A percentile compares a stretch with the other conserved stretches of the same genome.
phyloP scores from a whole-genome alignment of 1,140 invertebrate genomes.

The Phocides pigmalion region DNA sequence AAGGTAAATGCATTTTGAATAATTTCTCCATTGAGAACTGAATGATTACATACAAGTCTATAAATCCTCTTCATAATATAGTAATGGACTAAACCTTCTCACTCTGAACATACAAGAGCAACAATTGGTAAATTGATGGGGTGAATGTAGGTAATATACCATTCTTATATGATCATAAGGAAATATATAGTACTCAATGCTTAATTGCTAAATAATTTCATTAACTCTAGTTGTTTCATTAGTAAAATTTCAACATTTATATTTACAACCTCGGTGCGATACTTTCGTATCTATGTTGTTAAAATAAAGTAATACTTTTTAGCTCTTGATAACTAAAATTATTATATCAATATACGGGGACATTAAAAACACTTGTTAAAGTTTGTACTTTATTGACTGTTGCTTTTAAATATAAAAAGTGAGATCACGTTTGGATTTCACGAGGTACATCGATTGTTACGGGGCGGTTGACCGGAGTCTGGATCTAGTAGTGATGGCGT shows the following conservation, averaged over 20 bases:
- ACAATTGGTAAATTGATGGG: too few relatives aligned
- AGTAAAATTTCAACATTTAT: not conserved
- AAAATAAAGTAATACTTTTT: constrained; percentile 17
- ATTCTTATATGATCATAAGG: too few relatives aligned
- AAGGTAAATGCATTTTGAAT: too few relatives aligned
- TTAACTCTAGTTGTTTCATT: not conserved
- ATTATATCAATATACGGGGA: not conserved
- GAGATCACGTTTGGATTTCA: constrained; percentile 27
- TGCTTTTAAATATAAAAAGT: constrained; percentile 13
- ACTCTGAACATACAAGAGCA: too few relatives aligned
- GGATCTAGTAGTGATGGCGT: constrained; percentile 55
- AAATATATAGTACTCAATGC: too few relatives aligned
- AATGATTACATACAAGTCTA: too few relatives aligned
- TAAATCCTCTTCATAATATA: too few relatives aligned
- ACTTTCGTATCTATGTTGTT: constrained; percentile 9
- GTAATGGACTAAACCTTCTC: too few relatives aligned
- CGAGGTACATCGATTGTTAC: constrained; percentile 24
- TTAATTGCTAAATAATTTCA: not conserved
- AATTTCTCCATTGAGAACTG: too few relatives aligned
- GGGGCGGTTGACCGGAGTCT: constrained; percentile 23
- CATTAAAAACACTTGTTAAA: constrained; percentile 18
- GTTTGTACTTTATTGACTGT: constrained; percentile 44
- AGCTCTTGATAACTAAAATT: constrained; percentile 18
- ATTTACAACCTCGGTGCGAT: constrained; percentile 2
- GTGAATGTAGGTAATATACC: too few relatives aligned